phyloP scores from a whole-genome alignment of 2,113 vertebrate genomes.

The Triplophysa rosa region DNA sequence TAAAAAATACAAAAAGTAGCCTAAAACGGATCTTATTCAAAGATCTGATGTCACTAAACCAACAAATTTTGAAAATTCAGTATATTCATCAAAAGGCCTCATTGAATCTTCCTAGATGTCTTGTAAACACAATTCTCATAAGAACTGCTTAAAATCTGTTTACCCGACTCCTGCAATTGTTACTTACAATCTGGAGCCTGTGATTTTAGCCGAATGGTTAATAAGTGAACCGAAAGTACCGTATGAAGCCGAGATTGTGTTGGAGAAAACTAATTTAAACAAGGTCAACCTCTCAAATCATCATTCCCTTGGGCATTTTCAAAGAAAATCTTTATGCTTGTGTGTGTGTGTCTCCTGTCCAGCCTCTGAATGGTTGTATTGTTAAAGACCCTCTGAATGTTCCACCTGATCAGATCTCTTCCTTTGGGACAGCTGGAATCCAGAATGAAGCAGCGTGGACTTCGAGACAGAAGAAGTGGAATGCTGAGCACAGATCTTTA shows the following conservation, averaged over 20 bases:
- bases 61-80: background rate
- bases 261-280: background rate
- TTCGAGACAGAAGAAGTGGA: constrained; percentile 24
- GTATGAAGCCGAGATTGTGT: background rate
- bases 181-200: too few species aligned
- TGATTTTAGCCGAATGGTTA: too few species aligned
- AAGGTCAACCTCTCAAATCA: background rate
- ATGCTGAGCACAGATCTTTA: constrained; percentile 45
- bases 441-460: background rate
- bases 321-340: background rate
- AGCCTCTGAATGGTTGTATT: constrained; percentile 5
- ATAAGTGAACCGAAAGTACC: too few species aligned
- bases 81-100: background rate
- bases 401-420: constrained; percentile 39
- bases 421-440: constrained; percentile 28
- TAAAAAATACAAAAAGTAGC: background rate
- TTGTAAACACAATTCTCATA: too few species aligned
- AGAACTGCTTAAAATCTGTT: too few species aligned
- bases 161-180: too few species aligned
- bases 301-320: background rate
- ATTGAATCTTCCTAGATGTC: background rate
- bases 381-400: constrained; percentile 3
- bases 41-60: too few species aligned
- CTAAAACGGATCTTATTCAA: background rate
- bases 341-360: background rate